Evolutionary conservation across 1,140 invertebrate genomes (phyloP).

Genomic region (Hycleus phaleratus): DNA sequence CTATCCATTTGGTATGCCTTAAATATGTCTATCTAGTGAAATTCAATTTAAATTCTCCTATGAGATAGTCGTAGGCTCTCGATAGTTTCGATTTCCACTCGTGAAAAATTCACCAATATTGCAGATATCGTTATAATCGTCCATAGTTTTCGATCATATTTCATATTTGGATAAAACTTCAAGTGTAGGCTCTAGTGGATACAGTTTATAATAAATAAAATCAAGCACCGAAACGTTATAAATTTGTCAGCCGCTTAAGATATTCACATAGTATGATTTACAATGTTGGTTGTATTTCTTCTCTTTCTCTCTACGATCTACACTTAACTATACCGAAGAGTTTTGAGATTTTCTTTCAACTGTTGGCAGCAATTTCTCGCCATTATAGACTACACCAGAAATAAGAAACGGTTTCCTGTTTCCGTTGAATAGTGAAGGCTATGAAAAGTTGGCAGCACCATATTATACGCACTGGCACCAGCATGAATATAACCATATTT

Average conservation of each 20-base stretch:
- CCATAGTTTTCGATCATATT: too few relatives aligned
- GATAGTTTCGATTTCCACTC: too few relatives aligned
- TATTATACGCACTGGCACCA: constrained; percentile 19
- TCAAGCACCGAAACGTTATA: constrained; percentile 18
- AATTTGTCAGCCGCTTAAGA: constrained; percentile 15
- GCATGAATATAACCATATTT: constrained; percentile 21
- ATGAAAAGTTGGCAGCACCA: constrained; percentile 10
- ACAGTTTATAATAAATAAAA: constrained; percentile 17
- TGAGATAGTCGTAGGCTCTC: too few relatives aligned
- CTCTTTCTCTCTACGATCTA: not conserved
- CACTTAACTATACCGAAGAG: too few relatives aligned
- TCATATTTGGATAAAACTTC: too few relatives aligned
- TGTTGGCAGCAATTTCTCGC: constrained; percentile 17
- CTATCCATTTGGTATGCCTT: too few relatives aligned
- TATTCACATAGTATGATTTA: constrained; percentile 17
- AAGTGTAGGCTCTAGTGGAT: not conserved
- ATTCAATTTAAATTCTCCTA: too few relatives aligned
- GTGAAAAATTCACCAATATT: too few relatives aligned
- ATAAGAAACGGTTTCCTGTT: constrained; percentile 20
- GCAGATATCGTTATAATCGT: too few relatives aligned
- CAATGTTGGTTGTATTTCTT: not conserved
- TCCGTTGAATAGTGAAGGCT: constrained; percentile 5
- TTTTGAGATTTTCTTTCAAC: constrained; percentile 4
- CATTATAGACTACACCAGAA: constrained; percentile 13
- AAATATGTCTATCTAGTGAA: too few relatives aligned